These are phyloP conservation scores for Centropus unirufus DNA, from an alignment of 2,113 vertebrate genomes.

Conservation along the genomic window DNA sequence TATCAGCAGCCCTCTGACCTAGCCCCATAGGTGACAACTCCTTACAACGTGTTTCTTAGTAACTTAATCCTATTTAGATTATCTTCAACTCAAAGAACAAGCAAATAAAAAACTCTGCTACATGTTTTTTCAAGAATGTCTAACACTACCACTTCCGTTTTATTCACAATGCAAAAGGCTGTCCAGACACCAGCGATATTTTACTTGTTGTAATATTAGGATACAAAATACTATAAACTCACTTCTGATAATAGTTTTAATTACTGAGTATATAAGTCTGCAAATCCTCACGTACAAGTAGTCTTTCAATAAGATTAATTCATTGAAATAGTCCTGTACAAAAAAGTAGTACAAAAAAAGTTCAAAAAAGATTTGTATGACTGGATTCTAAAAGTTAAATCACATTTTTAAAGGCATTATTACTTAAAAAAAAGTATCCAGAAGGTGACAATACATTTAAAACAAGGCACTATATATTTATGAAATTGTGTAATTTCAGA, in stretches of 20 bases:
- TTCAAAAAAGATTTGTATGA: slow-evolving; percentile 27
- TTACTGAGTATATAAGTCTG: slow-evolving; percentile 48
- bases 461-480: background rate
- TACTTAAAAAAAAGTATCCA: background rate
- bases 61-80: slow-evolving; percentile 70
- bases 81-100: slow-evolving; percentile 54
- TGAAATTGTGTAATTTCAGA: background rate
- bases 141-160: background rate
- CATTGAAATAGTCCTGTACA: background rate
- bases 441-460: background rate
- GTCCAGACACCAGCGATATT: background rate
- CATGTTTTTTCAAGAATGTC: slow-evolving; percentile 50
- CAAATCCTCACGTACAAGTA: slow-evolving; percentile 33
- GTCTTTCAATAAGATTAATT: slow-evolving; percentile 52
- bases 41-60: slow-evolving; percentile 48
- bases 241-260: slow-evolving; percentile 45
- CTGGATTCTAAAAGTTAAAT: slow-evolving; percentile 27
- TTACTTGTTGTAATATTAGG: background rate
- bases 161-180: background rate
- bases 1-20: background rate
- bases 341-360: background rate
- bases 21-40: background rate
- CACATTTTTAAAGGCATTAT: slow-evolving; percentile 15
- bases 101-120: slow-evolving; percentile 20
- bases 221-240: slow-evolving; percentile 15